Base-by-base conservation (phyloP, 37 sponge, comb jelly and placozoan genomes). In the Dysidea cf. avara region DNA sequence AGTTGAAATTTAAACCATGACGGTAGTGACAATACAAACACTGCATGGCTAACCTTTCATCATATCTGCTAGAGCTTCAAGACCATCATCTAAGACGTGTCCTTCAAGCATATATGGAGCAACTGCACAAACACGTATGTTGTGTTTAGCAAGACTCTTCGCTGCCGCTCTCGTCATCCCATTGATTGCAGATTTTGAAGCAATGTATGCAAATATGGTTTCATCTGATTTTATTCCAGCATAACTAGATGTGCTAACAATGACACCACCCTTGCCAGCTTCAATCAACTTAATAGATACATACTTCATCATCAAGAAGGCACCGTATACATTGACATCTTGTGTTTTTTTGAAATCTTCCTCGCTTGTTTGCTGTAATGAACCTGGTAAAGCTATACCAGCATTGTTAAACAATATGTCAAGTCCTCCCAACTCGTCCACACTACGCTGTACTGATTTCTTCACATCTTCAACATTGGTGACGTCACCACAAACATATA, bases 381-480 rank as follows among this genome's bases (percentile, higher is more conserved):
- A 88, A 0, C 16, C 18, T 53, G 72, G 66, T 26, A 88, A 88
- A 38, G 87, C 88, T 3, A 92, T 65, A 3, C 93, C 93, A 37
- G 93, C 93, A 66, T 92, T 92, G 77, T 92, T 92, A 54, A 92
- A 92, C 47, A 87, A 80, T 25, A 61, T 71, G 50, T 92, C 85
- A n/a, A 92, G 74, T 30, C 53, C 36, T 37, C 90, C 80, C 30
- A n/a, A 69, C 28, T 47, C 48, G 18, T 69, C 56, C 31, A 84
- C 74, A 55, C 83, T 70, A 73, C 28, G 34, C 87, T 80, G 14
- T 87, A 81, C 13, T 87, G n/a, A n/a, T n/a, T n/a, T n/a, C n/a
- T n/a, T n/a, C n/a, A n/a, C n/a, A n/a, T n/a, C n/a, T n/a, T n/a
- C n/a, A n/a, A n/a, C n/a, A n/a, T n/a, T n/a, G n/a, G n/a, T n/a